These are phyloP conservation scores for Crypturellus undulatus DNA, from an alignment of 2,113 vertebrate species.

Conservation along the genomic window DNA sequence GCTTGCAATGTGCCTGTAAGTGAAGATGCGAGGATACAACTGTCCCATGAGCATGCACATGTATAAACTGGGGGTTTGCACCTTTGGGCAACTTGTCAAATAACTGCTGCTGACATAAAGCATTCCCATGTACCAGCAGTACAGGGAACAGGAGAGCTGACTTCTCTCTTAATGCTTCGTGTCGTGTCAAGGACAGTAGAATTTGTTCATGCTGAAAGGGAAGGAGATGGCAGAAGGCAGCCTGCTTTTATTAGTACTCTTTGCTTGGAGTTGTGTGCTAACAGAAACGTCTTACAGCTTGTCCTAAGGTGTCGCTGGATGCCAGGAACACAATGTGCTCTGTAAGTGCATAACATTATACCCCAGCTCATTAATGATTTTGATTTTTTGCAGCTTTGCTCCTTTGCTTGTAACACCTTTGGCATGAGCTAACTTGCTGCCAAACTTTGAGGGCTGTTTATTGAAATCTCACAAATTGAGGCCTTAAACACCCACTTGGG, in stretches of 20 bases:
- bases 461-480: neutral
- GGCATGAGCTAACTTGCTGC: neutral
- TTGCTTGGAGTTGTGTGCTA: neutral
- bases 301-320: neutral
- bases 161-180: neutral
- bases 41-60: neutral
- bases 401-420: neutral
- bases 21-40: neutral
- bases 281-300: constrained; percentile 5
- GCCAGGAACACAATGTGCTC: neutral
- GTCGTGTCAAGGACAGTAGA: neutral
- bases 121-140: neutral
- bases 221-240: neutral
- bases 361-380: neutral
- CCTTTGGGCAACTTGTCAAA: neutral
- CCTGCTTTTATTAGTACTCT: neutral
- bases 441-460: neutral
- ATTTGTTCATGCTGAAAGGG: neutral
- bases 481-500: neutral
- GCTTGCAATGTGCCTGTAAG: neutral
- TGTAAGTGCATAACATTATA: neutral
- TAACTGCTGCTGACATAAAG: neutral
- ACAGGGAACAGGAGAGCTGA: neutral
- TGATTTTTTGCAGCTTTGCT: neutral
- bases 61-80: neutral